These are phyloP conservation scores for Onychorhynchus coronatus DNA, from an alignment of 2,113 vertebrate genomes.

Conservation along the genomic window DNA sequence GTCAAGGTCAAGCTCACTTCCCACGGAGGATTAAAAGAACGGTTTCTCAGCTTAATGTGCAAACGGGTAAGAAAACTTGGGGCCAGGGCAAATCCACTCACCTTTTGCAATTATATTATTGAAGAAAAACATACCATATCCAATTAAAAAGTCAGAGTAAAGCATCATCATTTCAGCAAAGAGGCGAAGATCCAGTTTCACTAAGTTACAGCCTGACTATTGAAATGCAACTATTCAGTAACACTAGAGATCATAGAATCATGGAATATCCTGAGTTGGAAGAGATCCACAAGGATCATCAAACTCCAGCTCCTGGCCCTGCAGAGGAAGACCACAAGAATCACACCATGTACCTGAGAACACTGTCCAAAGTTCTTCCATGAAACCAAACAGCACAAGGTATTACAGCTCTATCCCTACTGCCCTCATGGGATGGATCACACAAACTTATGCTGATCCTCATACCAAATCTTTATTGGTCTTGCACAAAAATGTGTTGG, in stretches of 20 bases:
- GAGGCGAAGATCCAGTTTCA: not conserved
- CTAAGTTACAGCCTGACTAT: not conserved
- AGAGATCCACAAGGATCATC: not conserved
- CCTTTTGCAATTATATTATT: not conserved
- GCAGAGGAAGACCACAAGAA: not conserved
- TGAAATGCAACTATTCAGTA: not conserved
- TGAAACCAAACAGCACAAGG: not conserved
- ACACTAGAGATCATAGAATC: not conserved
- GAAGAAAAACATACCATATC: not conserved
- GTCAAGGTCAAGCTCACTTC: not conserved
- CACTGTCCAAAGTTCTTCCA: not conserved
- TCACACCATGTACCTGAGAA: not conserved
- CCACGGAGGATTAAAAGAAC: not conserved
- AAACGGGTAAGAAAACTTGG: not conserved
- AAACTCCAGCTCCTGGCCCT: not conserved
- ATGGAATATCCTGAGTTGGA: not conserved
- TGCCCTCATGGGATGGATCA: not conserved
- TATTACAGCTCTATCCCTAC: not conserved
- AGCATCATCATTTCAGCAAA: not conserved
- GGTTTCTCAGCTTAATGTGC: not conserved
- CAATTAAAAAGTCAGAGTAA: not conserved
- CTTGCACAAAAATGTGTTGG: not conserved
- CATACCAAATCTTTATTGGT: not conserved
- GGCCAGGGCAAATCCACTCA: not conserved
- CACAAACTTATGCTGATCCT: not conserved